These are phyloP conservation scores for Poeciliopsis turrubarensis DNA, from an alignment of 2,113 vertebrate species.

Conservation along the genomic window DNA sequence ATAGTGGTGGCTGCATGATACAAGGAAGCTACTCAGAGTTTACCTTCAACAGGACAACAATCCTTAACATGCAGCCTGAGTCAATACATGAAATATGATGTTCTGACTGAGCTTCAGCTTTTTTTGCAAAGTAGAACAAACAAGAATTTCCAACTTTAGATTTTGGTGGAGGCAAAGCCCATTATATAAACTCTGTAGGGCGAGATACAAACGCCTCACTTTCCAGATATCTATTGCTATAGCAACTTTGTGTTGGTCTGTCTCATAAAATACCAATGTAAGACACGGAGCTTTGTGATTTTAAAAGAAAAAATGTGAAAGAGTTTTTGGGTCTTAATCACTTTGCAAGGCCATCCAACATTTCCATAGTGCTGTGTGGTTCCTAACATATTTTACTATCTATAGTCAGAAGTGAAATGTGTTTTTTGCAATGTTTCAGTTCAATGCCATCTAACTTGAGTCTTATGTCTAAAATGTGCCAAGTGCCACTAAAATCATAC, in stretches of 20 bases:
- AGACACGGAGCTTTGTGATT: not conserved
- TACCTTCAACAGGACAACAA: not conserved
- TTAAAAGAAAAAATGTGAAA: not conserved
- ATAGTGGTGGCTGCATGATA: too few species aligned
- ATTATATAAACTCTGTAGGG: not conserved
- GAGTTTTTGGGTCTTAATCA: not conserved
- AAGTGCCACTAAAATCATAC: too few species aligned
- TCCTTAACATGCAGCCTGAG: not conserved
- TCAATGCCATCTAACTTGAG: not conserved
- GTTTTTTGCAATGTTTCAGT: too few species aligned
- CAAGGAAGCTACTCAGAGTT: too few species aligned
- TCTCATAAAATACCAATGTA: not conserved
- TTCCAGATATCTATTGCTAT: not conserved
- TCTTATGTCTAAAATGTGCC: not conserved
- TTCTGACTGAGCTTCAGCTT: not conserved
- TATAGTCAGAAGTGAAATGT: too few species aligned
- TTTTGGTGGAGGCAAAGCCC: not conserved
- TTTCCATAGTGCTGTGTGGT: not conserved
- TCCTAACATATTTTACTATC: not conserved
- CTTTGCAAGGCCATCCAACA: not conserved
- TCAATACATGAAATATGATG: too few species aligned
- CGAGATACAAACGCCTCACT: not conserved
- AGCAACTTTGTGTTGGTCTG: not conserved
- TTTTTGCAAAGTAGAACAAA: not conserved
- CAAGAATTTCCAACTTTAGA: not conserved